These are phyloP conservation scores for Muntiacus muntjak DNA, from an alignment of 2,113 vertebrate species.

Conservation along the genomic window DNA sequence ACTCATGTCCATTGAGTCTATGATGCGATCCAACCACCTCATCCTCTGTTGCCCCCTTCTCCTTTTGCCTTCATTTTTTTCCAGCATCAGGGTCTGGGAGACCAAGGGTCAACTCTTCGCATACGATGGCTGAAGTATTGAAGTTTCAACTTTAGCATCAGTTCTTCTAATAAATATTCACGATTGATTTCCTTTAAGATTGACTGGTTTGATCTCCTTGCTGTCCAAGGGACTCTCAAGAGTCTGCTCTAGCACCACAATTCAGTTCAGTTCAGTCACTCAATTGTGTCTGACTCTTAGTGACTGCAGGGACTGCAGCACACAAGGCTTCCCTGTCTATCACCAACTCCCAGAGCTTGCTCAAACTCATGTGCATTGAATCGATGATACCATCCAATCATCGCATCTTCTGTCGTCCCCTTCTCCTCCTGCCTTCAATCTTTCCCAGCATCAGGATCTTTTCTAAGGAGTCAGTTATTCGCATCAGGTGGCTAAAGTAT, in stretches of 20 bases:
- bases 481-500: not conserved
- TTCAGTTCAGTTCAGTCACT: not conserved
- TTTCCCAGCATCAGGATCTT: not conserved
- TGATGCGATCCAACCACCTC: no score
- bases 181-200: not conserved
- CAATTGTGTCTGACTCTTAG: not conserved
- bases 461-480: not conserved
- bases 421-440: not conserved
- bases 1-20: no score
- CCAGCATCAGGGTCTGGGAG: not conserved
- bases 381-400: not conserved
- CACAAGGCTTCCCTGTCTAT: not conserved
- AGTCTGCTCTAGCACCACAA: not conserved
- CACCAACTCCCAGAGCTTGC: not conserved
- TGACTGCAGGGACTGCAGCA: not conserved
- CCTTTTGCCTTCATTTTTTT: not conserved
- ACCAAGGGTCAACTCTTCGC: not conserved
- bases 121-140: not conserved
- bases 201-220: not conserved
- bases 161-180: not conserved
- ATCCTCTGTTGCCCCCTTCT: not conserved
- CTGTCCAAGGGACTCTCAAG: not conserved
- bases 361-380: not conserved
- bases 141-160: not conserved
- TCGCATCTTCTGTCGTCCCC: not conserved